Evolutionary conservation across 2,797 vertebrate genomes (phyloP), one percentile per base, ranked within the genome.

Genomic region (Microchirus variegatus): DNA sequence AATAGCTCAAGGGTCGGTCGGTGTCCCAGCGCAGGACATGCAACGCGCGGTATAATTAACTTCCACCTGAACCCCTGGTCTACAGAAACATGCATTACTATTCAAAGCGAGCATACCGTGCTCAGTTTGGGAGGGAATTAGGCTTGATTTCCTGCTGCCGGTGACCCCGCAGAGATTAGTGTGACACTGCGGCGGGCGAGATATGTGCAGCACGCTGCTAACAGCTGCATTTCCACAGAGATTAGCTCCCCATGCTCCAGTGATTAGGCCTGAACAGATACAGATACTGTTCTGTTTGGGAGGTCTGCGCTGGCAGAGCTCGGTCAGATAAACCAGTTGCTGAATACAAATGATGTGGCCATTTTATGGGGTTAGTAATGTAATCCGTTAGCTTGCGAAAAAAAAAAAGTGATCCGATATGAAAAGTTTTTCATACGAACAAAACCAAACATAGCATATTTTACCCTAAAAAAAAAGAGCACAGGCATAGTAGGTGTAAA

Each of bases 161-260:
- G 52, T 63, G 53, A 78, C 67, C 54, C 69, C 42, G 44, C 55
- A 62, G 69, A 75, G 62, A 75, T 66, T 41, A 60, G 18, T 14
- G 63, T 59, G 41, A 42, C 41, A 14, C 41, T 42, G 41, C 41
- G 15, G 41, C 15, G 41, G 41, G 41, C 4, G 41, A 6, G 12
- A 42, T 10, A 14, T 40, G 13, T 10, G 38, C 38, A 14, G 38
- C 38, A 10, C 10, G 13, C 38, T 47, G 59, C 67, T 69, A 78
- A 79, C 65, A 73, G 70, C 73, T 67, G 73, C 59, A 68, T 74
- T 68, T 65, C 73, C 64, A 61, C 48, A 64, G 61, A 70, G 63
- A 66, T 63, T 56, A 46, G 44, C 38, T 41, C 56, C 16, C 37
- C 44, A 37, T 46, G 37, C 64, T 62, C 43, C 53, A 53, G 19